A percentile compares a stretch with the other conserved stretches of the same genome.
These are phyloP conservation scores for Peromyscus eremicus DNA, from an alignment of 2,797 vertebrate species.

Conservation along the genomic window DNA sequence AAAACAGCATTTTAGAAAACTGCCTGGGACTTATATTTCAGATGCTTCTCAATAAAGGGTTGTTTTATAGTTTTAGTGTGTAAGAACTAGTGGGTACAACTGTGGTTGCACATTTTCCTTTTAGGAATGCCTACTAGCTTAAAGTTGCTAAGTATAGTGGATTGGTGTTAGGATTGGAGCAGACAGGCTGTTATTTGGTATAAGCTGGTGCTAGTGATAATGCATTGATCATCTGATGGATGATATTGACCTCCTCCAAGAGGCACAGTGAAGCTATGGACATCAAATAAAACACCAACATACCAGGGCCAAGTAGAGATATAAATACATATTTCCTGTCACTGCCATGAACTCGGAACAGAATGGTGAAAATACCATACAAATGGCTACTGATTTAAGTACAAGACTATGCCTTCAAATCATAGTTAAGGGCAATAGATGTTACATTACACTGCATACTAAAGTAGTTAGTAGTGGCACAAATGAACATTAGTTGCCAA, in stretches of 20 bases:
- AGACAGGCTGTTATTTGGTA: slow-evolving; percentile 93
- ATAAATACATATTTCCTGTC: not conserved
- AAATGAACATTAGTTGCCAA: not conserved
- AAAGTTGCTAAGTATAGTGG: slow-evolving; percentile 85
- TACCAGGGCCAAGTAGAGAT: slow-evolving; percentile 39
- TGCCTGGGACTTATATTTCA: not conserved
- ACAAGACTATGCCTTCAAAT: not conserved
- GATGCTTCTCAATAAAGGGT: slow-evolving; percentile 22
- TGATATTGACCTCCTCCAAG: slow-evolving; percentile 85
- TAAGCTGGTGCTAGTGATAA: slow-evolving; percentile 88
- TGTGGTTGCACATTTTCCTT: slow-evolving; percentile 25
- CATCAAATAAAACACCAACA: slow-evolving; percentile 59
- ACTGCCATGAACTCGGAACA: not conserved
- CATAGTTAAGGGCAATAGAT: not conserved
- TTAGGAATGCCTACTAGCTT: slow-evolving; percentile 46
- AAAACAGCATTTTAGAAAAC: slow-evolving; percentile 52
- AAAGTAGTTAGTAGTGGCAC: slow-evolving; percentile 1
- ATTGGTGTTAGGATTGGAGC: slow-evolving; percentile 88
- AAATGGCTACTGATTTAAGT: not conserved
- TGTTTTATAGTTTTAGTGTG: not conserved
- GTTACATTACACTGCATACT: not conserved
- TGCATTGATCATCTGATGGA: slow-evolving; percentile 89
- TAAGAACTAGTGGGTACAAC: slow-evolving; percentile 14
- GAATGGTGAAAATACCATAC: not conserved
- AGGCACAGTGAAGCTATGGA: slow-evolving; percentile 42